These are phyloP conservation scores for Ochotona princeps DNA, from an alignment of 2,113 vertebrate species.

Conservation along the genomic window DNA sequence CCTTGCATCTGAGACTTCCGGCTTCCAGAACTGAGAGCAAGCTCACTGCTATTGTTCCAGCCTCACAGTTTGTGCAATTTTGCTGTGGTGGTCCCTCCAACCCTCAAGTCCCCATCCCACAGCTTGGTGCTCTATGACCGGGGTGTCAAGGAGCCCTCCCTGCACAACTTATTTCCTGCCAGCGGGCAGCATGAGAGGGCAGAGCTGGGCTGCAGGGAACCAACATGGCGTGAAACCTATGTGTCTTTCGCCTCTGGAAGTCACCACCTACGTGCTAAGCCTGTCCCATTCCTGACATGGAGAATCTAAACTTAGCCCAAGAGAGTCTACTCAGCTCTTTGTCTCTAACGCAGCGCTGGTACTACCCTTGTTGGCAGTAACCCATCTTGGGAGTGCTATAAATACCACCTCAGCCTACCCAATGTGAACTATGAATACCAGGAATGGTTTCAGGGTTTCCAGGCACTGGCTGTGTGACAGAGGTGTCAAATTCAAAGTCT, in stretches of 20 bases:
- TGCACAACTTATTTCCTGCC: background rate
- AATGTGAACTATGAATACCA: constrained; percentile 70
- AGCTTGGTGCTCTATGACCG: background rate
- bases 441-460: constrained; percentile 75
- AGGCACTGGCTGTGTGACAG: constrained; percentile 69
- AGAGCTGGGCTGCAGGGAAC: background rate
- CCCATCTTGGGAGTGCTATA: constrained; percentile 73
- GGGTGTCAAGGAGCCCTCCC: background rate
- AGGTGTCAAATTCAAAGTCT: constrained; percentile 71
- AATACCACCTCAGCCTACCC: constrained; percentile 71
- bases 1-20: background rate
- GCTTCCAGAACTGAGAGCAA: background rate
- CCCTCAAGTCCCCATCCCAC: background rate
- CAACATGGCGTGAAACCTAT: constrained; percentile 2
- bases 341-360: constrained; percentile 50
- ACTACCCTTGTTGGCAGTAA: constrained; percentile 67
- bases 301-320: constrained; percentile 70
- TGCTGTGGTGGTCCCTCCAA: background rate
- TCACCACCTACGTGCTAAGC: constrained; percentile 23
- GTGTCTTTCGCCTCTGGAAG: background rate
- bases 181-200: background rate
- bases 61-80: background rate
- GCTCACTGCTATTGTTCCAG: background rate
- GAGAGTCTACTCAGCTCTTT: constrained; percentile 35
- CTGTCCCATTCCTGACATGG: background rate